phyloP scores from a whole-genome alignment of 2,888 invertebrate genomes.

The Drosophila helvetica region DNA sequence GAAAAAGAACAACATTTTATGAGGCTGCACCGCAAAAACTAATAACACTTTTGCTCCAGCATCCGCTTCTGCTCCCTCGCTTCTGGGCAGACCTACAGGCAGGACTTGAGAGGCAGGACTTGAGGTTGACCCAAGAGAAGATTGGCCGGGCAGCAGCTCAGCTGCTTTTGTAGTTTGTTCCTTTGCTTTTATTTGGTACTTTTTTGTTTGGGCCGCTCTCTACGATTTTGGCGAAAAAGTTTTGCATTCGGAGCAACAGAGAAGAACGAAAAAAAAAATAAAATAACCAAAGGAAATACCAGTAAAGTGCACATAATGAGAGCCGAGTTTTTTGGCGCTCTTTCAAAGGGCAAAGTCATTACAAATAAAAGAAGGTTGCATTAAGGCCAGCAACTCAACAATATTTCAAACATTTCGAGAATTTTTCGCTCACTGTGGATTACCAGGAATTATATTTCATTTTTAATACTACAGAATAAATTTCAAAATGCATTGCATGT shows the following conservation, averaged over 20 bases:
- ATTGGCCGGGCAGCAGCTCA: conserved; percentile 51
- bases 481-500: no score
- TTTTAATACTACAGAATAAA: no score
- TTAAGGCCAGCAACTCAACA: conserved; percentile 11
- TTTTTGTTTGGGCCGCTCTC: conserved; percentile 15
- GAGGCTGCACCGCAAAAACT: conserved; percentile 73
- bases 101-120: conserved; percentile 63
- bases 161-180: conserved; percentile 41
- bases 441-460: no score
- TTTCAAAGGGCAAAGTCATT: conserved; percentile 24
- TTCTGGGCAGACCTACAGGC: conserved; percentile 17
- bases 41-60: conserved; percentile 67
- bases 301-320: conserved; percentile 48
- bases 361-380: conserved; percentile 9
- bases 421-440: not conserved
- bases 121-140: conserved; percentile 67
- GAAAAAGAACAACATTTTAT: conserved; percentile 69
- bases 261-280: conserved; percentile 12
- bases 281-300: conserved; percentile 34
- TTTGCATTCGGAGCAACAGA: conserved; percentile 40
- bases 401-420: not conserved
- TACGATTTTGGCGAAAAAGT: conserved; percentile 43
- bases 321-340: conserved; percentile 22
- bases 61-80: conserved; percentile 6
- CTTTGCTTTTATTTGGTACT: conserved; percentile 17